These are phyloP conservation scores for Smutsia gigantea DNA, from an alignment of 2,797 vertebrate genomes.

Conservation along the genomic window DNA sequence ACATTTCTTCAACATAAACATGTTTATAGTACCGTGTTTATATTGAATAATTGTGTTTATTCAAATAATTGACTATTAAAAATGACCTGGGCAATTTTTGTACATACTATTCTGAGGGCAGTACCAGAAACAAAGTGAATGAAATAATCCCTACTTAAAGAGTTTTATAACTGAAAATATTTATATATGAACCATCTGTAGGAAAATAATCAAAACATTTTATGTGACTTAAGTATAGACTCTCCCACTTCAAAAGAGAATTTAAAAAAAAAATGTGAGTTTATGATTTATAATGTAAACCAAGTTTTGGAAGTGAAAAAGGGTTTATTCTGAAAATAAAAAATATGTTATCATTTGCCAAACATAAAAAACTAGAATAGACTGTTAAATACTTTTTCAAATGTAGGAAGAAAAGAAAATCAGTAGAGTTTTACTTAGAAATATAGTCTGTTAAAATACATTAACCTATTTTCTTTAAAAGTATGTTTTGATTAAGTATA, in stretches of 20 bases:
- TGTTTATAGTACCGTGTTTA: not conserved
- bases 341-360: not conserved
- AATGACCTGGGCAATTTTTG: not conserved
- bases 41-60: not conserved
- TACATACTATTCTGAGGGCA: not conserved
- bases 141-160: not conserved
- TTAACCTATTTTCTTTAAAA: constrained; percentile 11
- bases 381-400: not conserved
- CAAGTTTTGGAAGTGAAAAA: not conserved
- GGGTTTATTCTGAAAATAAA: not conserved
- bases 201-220: constrained; percentile 8
- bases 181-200: not conserved
- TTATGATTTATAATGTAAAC: not conserved
- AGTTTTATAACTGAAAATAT: not conserved
- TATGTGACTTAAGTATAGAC: not conserved
- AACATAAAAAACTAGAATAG: not conserved
- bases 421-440: not conserved
- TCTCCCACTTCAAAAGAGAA: not conserved
- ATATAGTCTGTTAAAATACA: not conserved
- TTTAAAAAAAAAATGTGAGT: not conserved
- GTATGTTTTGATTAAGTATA: not conserved
- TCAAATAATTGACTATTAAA: constrained; percentile 34
- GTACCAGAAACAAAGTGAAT: not conserved
- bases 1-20: not conserved
- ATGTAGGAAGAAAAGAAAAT: not conserved